Conservation (phyloP, 2,113 vertebrate genomes). For the Embiotoca jacksoni region DNA sequence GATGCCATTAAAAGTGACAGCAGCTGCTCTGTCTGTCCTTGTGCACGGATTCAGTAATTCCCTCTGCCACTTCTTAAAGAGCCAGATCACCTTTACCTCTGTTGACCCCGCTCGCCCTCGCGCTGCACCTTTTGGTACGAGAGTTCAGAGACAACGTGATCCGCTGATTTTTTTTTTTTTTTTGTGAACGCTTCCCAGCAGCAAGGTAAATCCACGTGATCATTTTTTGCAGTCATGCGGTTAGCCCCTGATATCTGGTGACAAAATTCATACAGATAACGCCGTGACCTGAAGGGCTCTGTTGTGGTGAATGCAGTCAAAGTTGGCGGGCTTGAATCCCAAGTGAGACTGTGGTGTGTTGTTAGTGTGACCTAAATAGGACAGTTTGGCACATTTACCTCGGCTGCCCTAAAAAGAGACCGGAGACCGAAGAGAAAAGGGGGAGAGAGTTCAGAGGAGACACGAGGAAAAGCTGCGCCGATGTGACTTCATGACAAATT, state of each 20-base stretch:
- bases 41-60: conserved; percentile 60
- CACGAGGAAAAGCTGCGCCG: conserved; percentile 25
- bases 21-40: conserved; percentile 75
- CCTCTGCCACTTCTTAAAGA: conserved; percentile 76
- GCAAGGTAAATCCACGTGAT: conserved; percentile 8
- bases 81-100: conserved; percentile 61
- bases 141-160: conserved; percentile 21
- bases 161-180: conserved; percentile 2
- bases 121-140: background rate
- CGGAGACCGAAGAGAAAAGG: conserved; percentile 28
- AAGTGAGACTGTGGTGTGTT: conserved; percentile 50
- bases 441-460: conserved; percentile 44
- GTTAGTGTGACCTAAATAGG: conserved; percentile 71
- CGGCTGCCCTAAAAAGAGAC: conserved; percentile 53
- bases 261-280: conserved; percentile 34
- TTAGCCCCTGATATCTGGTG: conserved; percentile 22
- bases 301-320: conserved; percentile 43
- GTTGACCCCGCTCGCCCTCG: conserved; percentile 28
- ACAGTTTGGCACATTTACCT: conserved; percentile 75
- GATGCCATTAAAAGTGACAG: conserved; percentile 82
- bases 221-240: background rate
- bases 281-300: conserved; percentile 44
- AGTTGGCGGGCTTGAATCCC: conserved; percentile 50
- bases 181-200: background rate
- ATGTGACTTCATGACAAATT: conserved; percentile 26